Evolutionary conservation across 1,140 invertebrate species (phyloP).

Genomic region (Cydia strobilella): DNA sequence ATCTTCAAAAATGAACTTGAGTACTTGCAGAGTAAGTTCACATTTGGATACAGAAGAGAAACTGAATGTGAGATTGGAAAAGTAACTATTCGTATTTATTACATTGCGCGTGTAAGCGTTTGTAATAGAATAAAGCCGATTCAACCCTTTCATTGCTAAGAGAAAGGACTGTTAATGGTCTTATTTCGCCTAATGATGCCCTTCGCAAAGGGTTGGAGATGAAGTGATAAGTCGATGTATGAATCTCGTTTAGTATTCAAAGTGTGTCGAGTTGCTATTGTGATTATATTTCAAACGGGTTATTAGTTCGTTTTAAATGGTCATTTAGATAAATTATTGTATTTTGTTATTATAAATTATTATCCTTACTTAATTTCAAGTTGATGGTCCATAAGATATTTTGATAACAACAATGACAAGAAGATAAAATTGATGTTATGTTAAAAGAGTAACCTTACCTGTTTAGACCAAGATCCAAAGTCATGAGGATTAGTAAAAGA

Average conservation of each 20-base stretch:
- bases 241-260: slow-evolving; percentile 45
- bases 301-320: slow-evolving; percentile 8
- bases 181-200: slow-evolving; percentile 78
- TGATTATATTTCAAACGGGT: slow-evolving; percentile 8
- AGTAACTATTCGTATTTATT: slow-evolving; percentile 58
- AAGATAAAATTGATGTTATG: too few relatives aligned
- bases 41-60: background rate
- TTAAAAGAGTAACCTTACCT: too few relatives aligned
- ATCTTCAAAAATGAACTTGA: background rate
- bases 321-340: background rate
- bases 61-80: background rate
- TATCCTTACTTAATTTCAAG: background rate
- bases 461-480: too few relatives aligned
- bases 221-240: slow-evolving; percentile 75
- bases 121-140: slow-evolving; percentile 76
- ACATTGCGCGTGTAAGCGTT: slow-evolving; percentile 76
- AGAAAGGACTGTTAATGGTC: slow-evolving; percentile 79
- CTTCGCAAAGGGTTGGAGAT: slow-evolving; percentile 68
- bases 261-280: slow-evolving; percentile 12
- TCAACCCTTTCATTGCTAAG: slow-evolving; percentile 77
- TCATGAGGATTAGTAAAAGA: too few relatives aligned
- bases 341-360: background rate
- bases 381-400: background rate
- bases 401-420: background rate
- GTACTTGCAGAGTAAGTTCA: background rate